Evolutionary conservation across 2,113 vertebrate species (phyloP).

Genomic region (Ameiurus melas): DNA sequence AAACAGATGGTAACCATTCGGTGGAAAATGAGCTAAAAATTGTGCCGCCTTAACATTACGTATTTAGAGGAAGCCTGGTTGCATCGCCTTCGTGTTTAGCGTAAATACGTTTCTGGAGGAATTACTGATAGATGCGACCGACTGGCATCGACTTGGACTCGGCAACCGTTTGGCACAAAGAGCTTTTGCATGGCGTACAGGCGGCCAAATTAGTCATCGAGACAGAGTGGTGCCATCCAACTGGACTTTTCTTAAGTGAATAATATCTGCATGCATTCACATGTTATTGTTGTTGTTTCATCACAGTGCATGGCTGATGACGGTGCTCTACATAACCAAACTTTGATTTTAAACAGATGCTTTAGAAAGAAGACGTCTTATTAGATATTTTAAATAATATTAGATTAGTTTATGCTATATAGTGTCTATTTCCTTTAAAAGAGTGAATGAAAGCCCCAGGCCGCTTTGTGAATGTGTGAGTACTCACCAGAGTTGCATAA

Average conservation of each 20-base stretch:
- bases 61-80: conserved; percentile 65
- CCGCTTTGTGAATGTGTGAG: background rate
- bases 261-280: conserved; percentile 15
- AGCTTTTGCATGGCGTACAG: background rate
- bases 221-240: conserved; percentile 27
- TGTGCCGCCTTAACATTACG: conserved; percentile 60
- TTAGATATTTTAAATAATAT: background rate
- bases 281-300: conserved; percentile 11
- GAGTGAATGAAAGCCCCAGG: background rate
- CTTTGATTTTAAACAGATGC: background rate
- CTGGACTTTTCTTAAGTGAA: conserved; percentile 32
- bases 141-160: conserved; percentile 69
- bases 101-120: conserved; percentile 60
- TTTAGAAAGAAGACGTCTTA: background rate
- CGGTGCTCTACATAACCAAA: background rate
- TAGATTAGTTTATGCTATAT: background rate
- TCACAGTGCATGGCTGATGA: background rate
- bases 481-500: conserved; percentile 82
- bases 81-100: conserved; percentile 51
- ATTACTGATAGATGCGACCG: conserved; percentile 47
- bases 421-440: background rate
- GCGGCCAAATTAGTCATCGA: conserved; percentile 49
- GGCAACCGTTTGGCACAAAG: conserved; percentile 58
- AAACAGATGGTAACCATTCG: conserved; percentile 76
- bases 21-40: conserved; percentile 71